phyloP scores from a whole-genome alignment of 2,797 vertebrate species.

The Bucorvus abyssinicus region DNA sequence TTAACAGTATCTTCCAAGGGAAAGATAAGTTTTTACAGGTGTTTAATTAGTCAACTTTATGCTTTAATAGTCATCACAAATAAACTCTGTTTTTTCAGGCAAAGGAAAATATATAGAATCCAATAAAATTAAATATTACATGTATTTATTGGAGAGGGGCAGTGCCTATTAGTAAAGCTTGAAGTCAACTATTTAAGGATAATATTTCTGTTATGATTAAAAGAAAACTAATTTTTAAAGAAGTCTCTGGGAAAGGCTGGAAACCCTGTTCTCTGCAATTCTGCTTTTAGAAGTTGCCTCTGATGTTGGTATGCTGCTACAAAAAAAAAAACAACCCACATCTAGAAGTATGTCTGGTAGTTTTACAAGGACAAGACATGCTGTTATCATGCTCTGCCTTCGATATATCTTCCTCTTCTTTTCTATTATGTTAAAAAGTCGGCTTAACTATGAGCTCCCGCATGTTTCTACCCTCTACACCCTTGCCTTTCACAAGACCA shows the following conservation, averaged over 20 bases:
- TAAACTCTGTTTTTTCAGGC: neutral
- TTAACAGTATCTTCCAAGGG: neutral
- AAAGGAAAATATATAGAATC: neutral
- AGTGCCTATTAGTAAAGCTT: neutral
- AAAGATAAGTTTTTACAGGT: neutral
- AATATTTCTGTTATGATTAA: neutral
- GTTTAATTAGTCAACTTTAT: neutral
- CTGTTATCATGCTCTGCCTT: neutral
- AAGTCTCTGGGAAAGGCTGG: neutral
- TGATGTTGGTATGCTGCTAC: neutral
- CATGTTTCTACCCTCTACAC: neutral
- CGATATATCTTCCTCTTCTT: rapidly evolving
- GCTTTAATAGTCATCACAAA: neutral
- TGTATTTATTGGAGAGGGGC: neutral
- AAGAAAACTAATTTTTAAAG: neutral
- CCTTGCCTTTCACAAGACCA: neutral
- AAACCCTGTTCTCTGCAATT: neutral
- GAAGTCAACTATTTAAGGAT: neutral
- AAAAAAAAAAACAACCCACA: neutral
- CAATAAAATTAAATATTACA: neutral
- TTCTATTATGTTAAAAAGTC: neutral
- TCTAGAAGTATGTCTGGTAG: neutral
- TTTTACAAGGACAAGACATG: neutral
- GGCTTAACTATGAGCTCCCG: neutral
- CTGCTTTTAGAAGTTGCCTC: neutral